phyloP scores from a whole-genome alignment of 1,140 invertebrate species.

The Tribolium madens region DNA sequence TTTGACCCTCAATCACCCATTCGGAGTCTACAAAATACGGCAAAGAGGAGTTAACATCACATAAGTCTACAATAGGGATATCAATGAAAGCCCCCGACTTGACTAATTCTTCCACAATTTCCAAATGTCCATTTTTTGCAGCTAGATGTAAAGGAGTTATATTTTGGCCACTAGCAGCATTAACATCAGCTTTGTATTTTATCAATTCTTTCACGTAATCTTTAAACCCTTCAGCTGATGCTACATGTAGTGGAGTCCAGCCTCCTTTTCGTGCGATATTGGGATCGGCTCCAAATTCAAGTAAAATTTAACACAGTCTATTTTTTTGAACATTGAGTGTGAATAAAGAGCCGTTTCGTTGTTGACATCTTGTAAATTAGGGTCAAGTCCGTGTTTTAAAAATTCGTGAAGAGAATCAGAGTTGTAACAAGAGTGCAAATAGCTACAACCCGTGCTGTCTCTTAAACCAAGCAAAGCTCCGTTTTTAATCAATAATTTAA shows the following conservation, averaged over 20 bases:
- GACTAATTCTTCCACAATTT: background rate
- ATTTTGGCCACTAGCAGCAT: background rate
- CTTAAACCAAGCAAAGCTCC: background rate
- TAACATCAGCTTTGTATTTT: background rate
- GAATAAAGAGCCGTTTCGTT: conserved; percentile 8
- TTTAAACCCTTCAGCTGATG: background rate
- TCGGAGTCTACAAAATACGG: too few relatives aligned
- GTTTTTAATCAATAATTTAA: conserved; percentile 3
- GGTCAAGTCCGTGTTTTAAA: background rate
- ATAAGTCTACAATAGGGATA: background rate
- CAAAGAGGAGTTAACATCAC: background rate
- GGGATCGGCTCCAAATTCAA: background rate
- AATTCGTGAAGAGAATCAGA: background rate
- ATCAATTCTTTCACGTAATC: conserved; percentile 1
- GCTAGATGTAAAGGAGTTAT: background rate
- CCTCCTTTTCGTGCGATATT: background rate
- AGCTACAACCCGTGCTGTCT: background rate
- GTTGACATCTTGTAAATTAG: background rate
- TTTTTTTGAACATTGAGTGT: background rate
- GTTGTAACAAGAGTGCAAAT: background rate
- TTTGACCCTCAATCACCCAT: background rate
- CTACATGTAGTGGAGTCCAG: conserved; percentile 11
- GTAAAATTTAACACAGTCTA: background rate
- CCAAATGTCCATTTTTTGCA: background rate
- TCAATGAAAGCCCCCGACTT: background rate